These are phyloP conservation scores for Nomada fucata DNA, from an alignment of 2,888 invertebrate genomes.

Conservation along the genomic window DNA sequence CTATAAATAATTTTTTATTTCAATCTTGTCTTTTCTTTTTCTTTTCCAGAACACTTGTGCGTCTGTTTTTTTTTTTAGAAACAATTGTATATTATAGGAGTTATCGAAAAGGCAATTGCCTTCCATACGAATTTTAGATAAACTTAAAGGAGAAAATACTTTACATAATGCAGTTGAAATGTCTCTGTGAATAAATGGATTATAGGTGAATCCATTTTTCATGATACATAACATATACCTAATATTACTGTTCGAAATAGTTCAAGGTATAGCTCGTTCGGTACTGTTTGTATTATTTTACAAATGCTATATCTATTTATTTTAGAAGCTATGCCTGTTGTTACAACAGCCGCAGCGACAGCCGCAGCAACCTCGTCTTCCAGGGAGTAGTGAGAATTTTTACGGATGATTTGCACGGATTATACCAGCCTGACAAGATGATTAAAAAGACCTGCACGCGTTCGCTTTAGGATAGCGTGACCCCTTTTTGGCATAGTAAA, in stretches of 20 bases:
- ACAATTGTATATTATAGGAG: neutral
- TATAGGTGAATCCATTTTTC: too few species aligned
- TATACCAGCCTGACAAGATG: constrained; percentile 52
- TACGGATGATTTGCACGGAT: constrained; percentile 51
- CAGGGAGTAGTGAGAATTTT: constrained; percentile 31
- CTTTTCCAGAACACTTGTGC: too few species aligned
- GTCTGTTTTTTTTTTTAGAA: neutral
- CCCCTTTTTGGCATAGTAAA: constrained; percentile 57
- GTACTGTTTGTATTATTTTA: too few species aligned
- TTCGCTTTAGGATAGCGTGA: constrained; percentile 50
- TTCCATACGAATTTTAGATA: neutral
- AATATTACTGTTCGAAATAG: too few species aligned
- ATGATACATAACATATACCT: neutral
- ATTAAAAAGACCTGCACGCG: constrained; percentile 51
- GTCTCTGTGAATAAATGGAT: neutral
- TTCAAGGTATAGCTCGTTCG: too few species aligned
- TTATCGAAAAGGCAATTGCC: too few species aligned
- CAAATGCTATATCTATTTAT: neutral
- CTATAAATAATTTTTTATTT: too few species aligned
- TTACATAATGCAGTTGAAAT: neutral
- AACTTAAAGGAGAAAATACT: neutral
- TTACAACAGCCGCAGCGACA: neutral
- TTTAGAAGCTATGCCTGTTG: constrained; percentile 41
- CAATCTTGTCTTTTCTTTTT: too few species aligned
- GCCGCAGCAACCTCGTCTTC: neutral